Conservation (phyloP, 1,140 invertebrate species). For the Brachionus paranguensis region DNA sequence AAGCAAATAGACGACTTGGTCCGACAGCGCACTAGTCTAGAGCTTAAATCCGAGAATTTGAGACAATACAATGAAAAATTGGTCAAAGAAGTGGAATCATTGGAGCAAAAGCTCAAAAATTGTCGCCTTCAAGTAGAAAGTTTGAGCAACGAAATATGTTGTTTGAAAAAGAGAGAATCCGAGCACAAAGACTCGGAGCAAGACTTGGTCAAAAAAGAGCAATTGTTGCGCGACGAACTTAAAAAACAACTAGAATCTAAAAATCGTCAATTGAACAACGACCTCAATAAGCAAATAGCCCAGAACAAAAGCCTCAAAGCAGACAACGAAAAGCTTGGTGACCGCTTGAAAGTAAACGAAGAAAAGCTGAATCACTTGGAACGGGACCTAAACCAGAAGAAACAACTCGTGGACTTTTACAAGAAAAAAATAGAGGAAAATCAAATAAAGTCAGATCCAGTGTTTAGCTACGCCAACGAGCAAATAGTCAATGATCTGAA, state of each 20-base stretch:
- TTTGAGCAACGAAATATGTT: not conserved
- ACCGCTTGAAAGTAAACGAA: not conserved
- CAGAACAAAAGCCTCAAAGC: not conserved
- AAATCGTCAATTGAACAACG: not conserved
- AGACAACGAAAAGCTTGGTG: not conserved
- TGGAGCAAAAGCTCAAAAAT: not conserved
- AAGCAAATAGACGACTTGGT: not conserved
- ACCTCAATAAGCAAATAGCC: not conserved
- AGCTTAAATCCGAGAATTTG: not conserved
- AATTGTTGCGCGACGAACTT: not conserved
- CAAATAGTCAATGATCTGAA: not conserved
- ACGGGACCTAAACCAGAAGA: not conserved
- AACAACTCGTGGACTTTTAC: constrained; percentile 11
- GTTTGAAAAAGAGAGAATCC: not conserved
- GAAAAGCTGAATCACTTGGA: constrained; percentile 11
- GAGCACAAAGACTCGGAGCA: not conserved
- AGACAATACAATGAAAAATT: not conserved
- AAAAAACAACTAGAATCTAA: not conserved
- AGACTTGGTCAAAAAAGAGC: not conserved
- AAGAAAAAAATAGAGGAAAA: constrained; percentile 15
- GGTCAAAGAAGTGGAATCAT: not conserved
- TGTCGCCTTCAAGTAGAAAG: not conserved
- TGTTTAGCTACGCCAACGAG: not conserved
- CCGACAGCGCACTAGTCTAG: not conserved
- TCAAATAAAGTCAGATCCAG: not conserved